A percentile compares a stretch with the other conserved stretches of the same genome.
phyloP scores from a whole-genome alignment of 2,797 vertebrate species.

The Typhlichthys eigenmanni region DNA sequence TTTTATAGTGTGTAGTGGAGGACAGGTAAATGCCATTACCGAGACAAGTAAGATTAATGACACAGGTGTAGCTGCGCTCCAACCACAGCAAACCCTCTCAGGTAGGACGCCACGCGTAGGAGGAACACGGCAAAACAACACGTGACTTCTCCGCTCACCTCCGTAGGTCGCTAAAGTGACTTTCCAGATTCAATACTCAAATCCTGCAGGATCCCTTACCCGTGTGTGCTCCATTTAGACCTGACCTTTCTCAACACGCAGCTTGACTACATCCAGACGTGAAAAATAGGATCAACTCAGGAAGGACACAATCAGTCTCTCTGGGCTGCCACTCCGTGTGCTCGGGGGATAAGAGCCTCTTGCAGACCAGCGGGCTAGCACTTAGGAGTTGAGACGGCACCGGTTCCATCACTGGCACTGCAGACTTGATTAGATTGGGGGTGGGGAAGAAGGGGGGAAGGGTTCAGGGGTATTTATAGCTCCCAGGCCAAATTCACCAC shows the following conservation, averaged over 20 bases:
- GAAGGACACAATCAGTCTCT: conserved; percentile 37
- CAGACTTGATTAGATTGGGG: conserved; percentile 36
- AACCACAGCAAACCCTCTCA: conserved; percentile 20
- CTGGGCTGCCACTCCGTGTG: conserved; percentile 3
- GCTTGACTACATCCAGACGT: conserved; percentile 28
- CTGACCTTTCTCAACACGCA: conserved; percentile 62
- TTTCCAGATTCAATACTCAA: conserved; percentile 65
- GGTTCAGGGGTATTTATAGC: conserved; percentile 56
- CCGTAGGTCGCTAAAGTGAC: conserved; percentile 44
- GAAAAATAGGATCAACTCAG: conserved; percentile 41
- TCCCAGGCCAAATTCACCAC: conserved; percentile 21
- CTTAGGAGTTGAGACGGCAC: conserved; percentile 3
- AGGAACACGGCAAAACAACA: conserved; percentile 11
- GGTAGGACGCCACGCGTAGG: conserved; percentile 15
- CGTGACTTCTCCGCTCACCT: conserved; percentile 6
- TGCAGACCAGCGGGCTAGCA: conserved; percentile 11
- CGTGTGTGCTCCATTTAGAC: conserved; percentile 57
- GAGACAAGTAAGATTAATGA: conserved; percentile 49
- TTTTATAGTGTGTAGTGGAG: conserved; percentile 39
- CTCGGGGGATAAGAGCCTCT: conserved; percentile 19
- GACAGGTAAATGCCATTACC: conserved; percentile 44
- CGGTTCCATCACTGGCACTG: conserved; percentile 33
- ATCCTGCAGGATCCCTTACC: conserved; percentile 53
- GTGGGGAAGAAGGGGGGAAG: neutral
- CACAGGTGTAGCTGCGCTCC: conserved; percentile 1